Percentiles rank a stretch among this genome's conserved stretches.
Conservation (phyloP, 2,113 vertebrate species). For the Coptodon bakossiorum region DNA sequence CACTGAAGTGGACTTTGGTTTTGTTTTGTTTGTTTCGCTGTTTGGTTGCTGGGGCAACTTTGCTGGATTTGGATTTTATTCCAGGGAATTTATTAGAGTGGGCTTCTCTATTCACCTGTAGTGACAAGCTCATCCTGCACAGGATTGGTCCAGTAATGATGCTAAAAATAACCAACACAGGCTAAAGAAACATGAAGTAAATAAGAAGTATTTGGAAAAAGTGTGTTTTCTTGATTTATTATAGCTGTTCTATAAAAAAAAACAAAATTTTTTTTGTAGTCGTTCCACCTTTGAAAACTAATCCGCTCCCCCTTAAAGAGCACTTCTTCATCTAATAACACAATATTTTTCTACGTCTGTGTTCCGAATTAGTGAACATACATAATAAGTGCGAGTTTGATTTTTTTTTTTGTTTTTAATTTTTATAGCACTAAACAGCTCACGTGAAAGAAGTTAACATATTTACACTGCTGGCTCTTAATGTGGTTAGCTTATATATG, state of each 20-base stretch:
- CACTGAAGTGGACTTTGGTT: neutral
- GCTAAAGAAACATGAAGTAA: neutral
- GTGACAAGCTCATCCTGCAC: neutral
- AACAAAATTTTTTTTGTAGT: neutral
- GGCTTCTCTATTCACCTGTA: neutral
- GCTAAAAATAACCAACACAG: neutral
- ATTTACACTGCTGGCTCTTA: neutral
- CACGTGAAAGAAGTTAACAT: neutral
- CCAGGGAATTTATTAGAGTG: neutral
- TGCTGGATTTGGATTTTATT: conserved; percentile 3
- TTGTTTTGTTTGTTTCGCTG: neutral
- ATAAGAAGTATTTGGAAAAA: neutral
- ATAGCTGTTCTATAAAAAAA: neutral
- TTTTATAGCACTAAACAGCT: neutral
- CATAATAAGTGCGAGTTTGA: neutral
- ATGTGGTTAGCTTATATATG: neutral
- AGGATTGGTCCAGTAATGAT: neutral
- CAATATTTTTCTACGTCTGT: neutral
- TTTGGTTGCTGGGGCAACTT: neutral
- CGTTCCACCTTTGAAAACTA: conserved; percentile 1
- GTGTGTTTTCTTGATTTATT: neutral
- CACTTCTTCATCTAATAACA: neutral
- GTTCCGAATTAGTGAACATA: neutral
- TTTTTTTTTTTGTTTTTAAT: neutral
- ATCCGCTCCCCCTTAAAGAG: neutral